phyloP scores from a whole-genome alignment of 2,888 invertebrate species.

The Thumatha senex region DNA sequence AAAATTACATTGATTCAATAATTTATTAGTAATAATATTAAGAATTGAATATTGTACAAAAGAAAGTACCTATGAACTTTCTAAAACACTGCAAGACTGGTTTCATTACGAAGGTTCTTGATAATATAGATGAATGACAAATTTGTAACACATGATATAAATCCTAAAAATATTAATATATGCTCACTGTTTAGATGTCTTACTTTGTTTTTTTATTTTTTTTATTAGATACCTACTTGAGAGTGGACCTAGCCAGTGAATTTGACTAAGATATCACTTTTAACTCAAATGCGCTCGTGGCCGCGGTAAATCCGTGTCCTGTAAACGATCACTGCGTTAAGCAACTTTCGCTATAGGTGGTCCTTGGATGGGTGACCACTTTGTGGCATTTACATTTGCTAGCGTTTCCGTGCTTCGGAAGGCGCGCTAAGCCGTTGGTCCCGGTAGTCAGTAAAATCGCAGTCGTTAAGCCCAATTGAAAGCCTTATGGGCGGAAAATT shows the following conservation, averaged over 20 bases:
- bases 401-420: too few species aligned
- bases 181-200: slow-evolving; percentile 68
- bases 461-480: too few species aligned
- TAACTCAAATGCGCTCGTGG: too few species aligned
- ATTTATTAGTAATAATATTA: slow-evolving; percentile 2
- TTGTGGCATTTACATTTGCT: too few species aligned
- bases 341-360: too few species aligned
- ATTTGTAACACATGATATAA: slow-evolving; percentile 33
- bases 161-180: slow-evolving; percentile 54
- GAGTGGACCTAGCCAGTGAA: neutral
- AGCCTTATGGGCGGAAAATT: too few species aligned
- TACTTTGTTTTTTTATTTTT: slow-evolving; percentile 42
- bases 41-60: slow-evolving; percentile 16
- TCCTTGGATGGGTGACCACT: too few species aligned
- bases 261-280: too few species aligned
- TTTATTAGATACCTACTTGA: slow-evolving; percentile 11
- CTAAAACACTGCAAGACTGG: slow-evolving; percentile 29
- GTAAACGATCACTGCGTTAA: too few species aligned
- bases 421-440: too few species aligned
- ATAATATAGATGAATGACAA: slow-evolving; percentile 17
- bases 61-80: slow-evolving; percentile 16
- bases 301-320: too few species aligned
- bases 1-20: slow-evolving; percentile 13
- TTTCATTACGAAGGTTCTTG: slow-evolving; percentile 23
- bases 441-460: too few species aligned